phyloP scores from a whole-genome alignment of 2,888 invertebrate genomes.

The Thera obeliscata region DNA sequence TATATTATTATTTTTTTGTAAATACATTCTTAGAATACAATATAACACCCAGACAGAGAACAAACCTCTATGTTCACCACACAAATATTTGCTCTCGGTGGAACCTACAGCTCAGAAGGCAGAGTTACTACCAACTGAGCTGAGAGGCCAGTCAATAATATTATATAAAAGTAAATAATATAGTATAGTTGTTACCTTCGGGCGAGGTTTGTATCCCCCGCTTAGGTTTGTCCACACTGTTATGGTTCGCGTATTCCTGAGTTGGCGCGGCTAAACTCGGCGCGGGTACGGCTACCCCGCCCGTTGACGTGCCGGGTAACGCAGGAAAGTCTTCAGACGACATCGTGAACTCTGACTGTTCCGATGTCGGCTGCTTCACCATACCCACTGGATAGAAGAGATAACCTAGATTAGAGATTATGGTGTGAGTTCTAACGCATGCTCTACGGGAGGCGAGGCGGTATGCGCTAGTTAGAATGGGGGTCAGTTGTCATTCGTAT shows the following conservation, averaged over 20 bases:
- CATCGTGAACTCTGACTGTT: conserved; percentile 98
- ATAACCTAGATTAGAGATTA: conserved; percentile 32
- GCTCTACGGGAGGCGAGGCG: conserved; percentile 20
- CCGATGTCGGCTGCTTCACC: conserved; percentile 97
- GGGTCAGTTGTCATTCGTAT: not conserved
- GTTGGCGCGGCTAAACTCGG: conserved; percentile 81
- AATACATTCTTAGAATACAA: too few relatives aligned
- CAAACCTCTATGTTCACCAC: too few relatives aligned
- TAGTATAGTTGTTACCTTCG: conserved; percentile 86
- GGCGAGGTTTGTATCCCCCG: conserved; percentile 97
- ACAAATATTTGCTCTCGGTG: too few relatives aligned
- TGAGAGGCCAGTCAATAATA: too few relatives aligned
- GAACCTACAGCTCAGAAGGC: too few relatives aligned
- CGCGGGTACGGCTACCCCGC: conserved; percentile 73
- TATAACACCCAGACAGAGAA: too few relatives aligned
- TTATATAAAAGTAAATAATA: too few relatives aligned
- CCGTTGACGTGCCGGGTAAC: conserved; percentile 95
- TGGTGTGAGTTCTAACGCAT: conserved; percentile 28
- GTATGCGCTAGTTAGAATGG: conserved; percentile 9
- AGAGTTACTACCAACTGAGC: too few relatives aligned
- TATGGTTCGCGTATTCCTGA: conserved; percentile 64
- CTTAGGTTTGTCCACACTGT: conserved; percentile 81
- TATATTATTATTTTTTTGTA: too few relatives aligned
- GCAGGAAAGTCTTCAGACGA: conserved; percentile 99
- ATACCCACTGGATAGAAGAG: conserved; percentile 88